A percentile compares a stretch with the other conserved stretches of the same genome.
phyloP scores from a whole-genome alignment of 2,797 vertebrate species.

The Rhinatrema bivittatum region DNA sequence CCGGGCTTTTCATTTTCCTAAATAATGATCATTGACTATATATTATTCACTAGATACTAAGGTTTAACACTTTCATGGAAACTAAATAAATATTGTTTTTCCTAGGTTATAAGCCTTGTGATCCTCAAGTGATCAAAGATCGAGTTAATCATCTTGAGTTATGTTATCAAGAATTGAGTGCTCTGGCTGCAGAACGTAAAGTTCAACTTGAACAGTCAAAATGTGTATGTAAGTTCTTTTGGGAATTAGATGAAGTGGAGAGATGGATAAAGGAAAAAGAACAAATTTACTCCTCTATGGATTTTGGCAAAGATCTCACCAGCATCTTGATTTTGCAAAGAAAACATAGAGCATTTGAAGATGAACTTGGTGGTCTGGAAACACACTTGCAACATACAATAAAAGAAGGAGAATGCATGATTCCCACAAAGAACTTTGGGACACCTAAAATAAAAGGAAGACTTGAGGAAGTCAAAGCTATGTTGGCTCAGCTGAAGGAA shows the following conservation, averaged over 20 bases:
- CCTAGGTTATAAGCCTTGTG: conserved; percentile 89
- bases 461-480: conserved; percentile 57
- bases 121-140: conserved; percentile 85
- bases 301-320: conserved; percentile 90
- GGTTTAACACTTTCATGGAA: too few relatives aligned
- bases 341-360: conserved; percentile 87
- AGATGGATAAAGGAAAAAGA: conserved; percentile 95
- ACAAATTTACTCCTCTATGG: conserved; percentile 85
- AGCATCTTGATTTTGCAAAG: conserved; percentile 81
- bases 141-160: conserved; percentile 81
- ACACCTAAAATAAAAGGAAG: conserved; percentile 61
- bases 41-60: too few relatives aligned
- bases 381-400: conserved; percentile 63
- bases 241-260: conserved; percentile 87
- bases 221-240: conserved; percentile 85
- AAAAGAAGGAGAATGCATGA: conserved; percentile 67
- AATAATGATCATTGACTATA: too few relatives aligned
- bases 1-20: too few relatives aligned
- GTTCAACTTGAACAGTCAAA: conserved; percentile 79
- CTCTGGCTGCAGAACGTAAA: conserved; percentile 69
- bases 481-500: conserved; percentile 88
- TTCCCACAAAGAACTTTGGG: conserved; percentile 64
- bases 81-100: too few relatives aligned
- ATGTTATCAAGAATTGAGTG: conserved; percentile 76
- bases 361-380: conserved; percentile 75